Evolutionary conservation across 2,888 invertebrate species (phyloP).

Genomic region (Bombylius discolor): DNA sequence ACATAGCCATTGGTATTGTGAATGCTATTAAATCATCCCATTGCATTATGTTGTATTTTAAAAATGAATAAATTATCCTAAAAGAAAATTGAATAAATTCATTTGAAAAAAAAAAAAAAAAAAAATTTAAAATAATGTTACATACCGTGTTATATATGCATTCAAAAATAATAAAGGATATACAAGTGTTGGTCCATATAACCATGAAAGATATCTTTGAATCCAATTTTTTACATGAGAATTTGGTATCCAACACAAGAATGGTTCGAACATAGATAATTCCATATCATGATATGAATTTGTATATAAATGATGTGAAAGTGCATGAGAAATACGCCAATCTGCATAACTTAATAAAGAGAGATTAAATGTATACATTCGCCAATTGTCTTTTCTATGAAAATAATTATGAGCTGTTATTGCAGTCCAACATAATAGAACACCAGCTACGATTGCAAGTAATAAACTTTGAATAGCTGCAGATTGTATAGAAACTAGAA

Average conservation of each 20-base stretch:
- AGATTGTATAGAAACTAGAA: constrained; percentile 30
- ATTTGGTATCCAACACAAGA: constrained; percentile 50
- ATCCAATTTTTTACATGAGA: constrained; percentile 39
- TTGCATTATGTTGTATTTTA: constrained; percentile 26
- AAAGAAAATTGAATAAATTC: background rate
- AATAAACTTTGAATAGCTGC: constrained; percentile 28
- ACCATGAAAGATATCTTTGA: constrained; percentile 40
- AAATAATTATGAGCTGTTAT: constrained; percentile 64
- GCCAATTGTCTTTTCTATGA: constrained; percentile 60
- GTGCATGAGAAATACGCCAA: constrained; percentile 60
- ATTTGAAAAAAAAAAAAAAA: background rate
- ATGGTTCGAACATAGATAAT: constrained; percentile 52
- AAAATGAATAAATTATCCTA: constrained; percentile 26
- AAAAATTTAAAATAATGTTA: background rate
- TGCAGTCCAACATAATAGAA: constrained; percentile 44
- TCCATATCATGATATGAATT: constrained; percentile 66
- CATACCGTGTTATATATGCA: constrained; percentile 27
- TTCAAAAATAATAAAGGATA: constrained; percentile 25
- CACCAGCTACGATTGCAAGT: constrained; percentile 38
- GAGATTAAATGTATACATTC: constrained; percentile 66
- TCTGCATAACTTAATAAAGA: constrained; percentile 47
- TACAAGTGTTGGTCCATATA: constrained; percentile 37
- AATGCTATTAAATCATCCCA: constrained; percentile 36
- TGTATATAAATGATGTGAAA: constrained; percentile 68
- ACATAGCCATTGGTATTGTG: constrained; percentile 36